These are phyloP conservation scores for Drosophila neocordata DNA, from an alignment of 1,140 invertebrate species.

Conservation along the genomic window DNA sequence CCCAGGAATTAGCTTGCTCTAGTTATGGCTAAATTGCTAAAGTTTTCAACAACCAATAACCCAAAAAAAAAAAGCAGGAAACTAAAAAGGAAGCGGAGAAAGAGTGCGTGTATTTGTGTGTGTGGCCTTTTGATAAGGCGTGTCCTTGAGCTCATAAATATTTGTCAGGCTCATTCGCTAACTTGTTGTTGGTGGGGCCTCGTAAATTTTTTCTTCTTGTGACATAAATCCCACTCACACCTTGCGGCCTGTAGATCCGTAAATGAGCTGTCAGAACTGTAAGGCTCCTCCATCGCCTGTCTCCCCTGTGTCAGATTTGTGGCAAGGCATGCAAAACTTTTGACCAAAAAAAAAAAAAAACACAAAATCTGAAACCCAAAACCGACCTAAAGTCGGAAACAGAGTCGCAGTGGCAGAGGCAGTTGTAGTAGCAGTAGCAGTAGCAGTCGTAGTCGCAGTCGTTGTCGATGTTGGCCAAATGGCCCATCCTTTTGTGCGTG, in stretches of 20 bases:
- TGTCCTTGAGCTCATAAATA: conserved; percentile 46
- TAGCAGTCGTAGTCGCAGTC: neutral
- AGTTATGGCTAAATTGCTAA: conserved; percentile 51
- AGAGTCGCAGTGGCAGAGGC: neutral
- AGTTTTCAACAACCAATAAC: conserved; percentile 29
- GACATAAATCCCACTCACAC: conserved; percentile 48
- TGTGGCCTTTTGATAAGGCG: conserved; percentile 33
- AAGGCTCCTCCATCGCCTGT: conserved; percentile 20
- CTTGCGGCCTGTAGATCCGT: conserved; percentile 14
- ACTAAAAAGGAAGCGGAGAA: too few species aligned
- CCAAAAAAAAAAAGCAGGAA: neutral
- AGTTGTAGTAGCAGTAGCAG: conserved; percentile 2
- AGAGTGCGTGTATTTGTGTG: conserved; percentile 12
- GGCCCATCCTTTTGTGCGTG: conserved; percentile 62
- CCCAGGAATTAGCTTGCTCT: conserved; percentile 20
- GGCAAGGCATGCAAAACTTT: conserved; percentile 57
- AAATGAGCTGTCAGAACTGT: conserved; percentile 61
- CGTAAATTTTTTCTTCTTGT: conserved; percentile 35
- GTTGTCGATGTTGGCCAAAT: conserved; percentile 26
- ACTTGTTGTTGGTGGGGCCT: conserved; percentile 29
- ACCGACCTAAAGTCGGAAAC: conserved; percentile 10
- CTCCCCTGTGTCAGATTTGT: conserved; percentile 35
- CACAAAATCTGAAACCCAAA: conserved; percentile 14
- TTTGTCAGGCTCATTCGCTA: conserved; percentile 43
- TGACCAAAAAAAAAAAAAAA: conserved; percentile 28